Percentiles rank a stretch among this genome's conserved stretches.
Conservation (phyloP, 2,113 vertebrate species). For the Notothenia coriiceps region DNA sequence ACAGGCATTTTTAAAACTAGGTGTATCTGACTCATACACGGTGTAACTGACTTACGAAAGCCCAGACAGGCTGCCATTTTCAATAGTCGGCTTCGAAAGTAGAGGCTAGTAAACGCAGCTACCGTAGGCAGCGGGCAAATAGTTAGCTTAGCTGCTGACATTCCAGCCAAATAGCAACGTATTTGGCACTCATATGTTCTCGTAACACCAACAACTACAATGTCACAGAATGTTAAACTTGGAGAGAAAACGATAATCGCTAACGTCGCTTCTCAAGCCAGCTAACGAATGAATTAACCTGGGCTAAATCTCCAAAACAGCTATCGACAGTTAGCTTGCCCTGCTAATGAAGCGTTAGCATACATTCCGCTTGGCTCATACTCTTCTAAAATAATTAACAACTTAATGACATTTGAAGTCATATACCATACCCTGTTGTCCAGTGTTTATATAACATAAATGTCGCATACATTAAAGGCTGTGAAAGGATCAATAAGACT, state of each 20-base stretch:
- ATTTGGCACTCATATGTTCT: background rate
- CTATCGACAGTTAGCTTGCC: slow-evolving; percentile 53
- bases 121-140: slow-evolving; percentile 46
- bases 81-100: slow-evolving; percentile 38
- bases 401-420: background rate
- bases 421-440: background rate
- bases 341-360: slow-evolving; percentile 62
- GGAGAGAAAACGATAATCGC: background rate
- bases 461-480: background rate
- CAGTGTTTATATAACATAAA: background rate
- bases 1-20: background rate
- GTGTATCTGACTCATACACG: background rate
- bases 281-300: slow-evolving; percentile 63
- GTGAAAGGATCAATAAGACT: background rate
- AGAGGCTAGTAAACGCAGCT: slow-evolving; percentile 52
- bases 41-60: background rate
- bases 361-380: slow-evolving; percentile 6
- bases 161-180: background rate
- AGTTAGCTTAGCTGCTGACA: slow-evolving; percentile 49
- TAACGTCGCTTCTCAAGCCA: background rate
- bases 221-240: background rate
- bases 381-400: background rate
- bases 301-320: slow-evolving; percentile 38
- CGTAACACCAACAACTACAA: background rate
- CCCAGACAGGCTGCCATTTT: slow-evolving; percentile 63